phyloP scores from a whole-genome alignment of 1,140 invertebrate genomes.

The Hylaeus anthracinus region DNA sequence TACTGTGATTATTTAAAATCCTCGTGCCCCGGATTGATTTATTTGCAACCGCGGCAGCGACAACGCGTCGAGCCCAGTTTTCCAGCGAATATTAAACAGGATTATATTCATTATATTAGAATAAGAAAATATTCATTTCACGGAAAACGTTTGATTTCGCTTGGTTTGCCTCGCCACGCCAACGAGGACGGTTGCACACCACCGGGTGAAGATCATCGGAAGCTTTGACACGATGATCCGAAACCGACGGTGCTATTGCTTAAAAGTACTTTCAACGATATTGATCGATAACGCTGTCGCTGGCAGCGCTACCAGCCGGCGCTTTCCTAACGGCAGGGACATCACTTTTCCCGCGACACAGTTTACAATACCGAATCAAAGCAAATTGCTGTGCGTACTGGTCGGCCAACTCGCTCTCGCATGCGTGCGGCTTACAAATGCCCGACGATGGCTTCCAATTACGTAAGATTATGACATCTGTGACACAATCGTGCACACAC shows the following conservation, averaged over 20 bases:
- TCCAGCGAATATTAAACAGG: not conserved
- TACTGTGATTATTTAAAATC: constrained; percentile 13
- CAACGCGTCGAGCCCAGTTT: not conserved
- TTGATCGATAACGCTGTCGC: not conserved
- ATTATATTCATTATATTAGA: too few species aligned
- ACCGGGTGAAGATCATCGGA: too few species aligned
- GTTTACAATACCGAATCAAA: constrained; percentile 71
- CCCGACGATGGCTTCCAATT: constrained; percentile 68
- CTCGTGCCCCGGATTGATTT: not conserved
- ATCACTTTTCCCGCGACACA: constrained; percentile 66
- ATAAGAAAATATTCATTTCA: too few species aligned
- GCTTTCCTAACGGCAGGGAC: constrained; percentile 41
- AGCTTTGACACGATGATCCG: too few species aligned
- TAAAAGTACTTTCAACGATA: not conserved
- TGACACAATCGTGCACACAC: constrained; percentile 73
- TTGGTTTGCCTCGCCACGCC: too few species aligned
- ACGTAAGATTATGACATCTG: constrained; percentile 78
- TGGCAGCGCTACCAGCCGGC: not conserved
- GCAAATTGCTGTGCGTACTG: constrained; percentile 74
- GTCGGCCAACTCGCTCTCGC: constrained; percentile 58
- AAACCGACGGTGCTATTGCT: not conserved
- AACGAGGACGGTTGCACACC: too few species aligned
- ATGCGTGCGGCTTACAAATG: constrained; percentile 77
- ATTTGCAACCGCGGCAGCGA: not conserved
- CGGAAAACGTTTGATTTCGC: too few species aligned